Conservation (phyloP, 2,113 vertebrate genomes). For the Anser brachyrhynchus region DNA sequence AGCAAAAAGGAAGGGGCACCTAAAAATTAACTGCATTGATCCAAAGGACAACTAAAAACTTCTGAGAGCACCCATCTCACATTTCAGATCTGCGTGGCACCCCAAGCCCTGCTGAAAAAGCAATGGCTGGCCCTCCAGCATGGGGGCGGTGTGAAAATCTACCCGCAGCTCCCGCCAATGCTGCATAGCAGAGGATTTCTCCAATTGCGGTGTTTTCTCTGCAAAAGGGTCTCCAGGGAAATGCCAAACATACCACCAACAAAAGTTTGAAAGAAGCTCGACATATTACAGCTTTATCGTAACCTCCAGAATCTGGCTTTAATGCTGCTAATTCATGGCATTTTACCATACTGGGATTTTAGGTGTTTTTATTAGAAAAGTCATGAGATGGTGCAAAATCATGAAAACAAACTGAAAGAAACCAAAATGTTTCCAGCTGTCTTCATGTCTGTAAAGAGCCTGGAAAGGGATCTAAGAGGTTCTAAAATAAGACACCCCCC, state of each 20-base stretch:
- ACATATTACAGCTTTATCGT: background rate
- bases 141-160: background rate
- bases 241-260: background rate
- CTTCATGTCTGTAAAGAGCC: background rate
- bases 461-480: background rate
- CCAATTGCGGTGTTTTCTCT: background rate
- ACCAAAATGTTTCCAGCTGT: background rate
- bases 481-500: background rate
- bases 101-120: background rate
- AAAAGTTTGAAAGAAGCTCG: background rate
- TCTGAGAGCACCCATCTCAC: background rate
- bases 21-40: background rate
- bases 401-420: background rate
- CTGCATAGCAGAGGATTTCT: background rate
- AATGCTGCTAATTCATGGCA: background rate
- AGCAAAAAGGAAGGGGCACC: background rate
- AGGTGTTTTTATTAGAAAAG: background rate
- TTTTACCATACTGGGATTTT: background rate
- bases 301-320: background rate
- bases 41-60: background rate
- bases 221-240: background rate
- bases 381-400: background rate
- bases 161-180: background rate
- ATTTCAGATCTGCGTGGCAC: background rate
- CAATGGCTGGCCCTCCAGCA: background rate